Evolutionary conservation across 2,888 invertebrate species (phyloP).

Genomic region (Chaetogeoica ovagalla): DNA sequence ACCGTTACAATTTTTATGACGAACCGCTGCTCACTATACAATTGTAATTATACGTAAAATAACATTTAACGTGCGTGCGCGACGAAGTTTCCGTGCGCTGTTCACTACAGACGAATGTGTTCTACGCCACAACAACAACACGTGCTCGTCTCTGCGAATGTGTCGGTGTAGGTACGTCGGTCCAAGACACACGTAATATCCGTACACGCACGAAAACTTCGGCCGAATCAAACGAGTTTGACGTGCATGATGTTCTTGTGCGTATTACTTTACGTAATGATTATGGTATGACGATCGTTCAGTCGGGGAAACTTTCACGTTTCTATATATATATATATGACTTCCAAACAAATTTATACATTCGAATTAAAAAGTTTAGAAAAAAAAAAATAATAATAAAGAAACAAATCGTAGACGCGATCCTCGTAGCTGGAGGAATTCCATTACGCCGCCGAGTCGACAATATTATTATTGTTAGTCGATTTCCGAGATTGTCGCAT

Average conservation of each 20-base stretch:
- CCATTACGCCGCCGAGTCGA: no score
- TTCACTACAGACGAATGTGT: not conserved
- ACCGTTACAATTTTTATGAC: no score
- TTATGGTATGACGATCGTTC: not conserved
- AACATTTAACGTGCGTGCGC: constrained; percentile 14
- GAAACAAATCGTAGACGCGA: no score
- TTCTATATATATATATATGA: no score
- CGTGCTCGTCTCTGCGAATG: constrained; percentile 8
- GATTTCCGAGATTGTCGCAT: no score
- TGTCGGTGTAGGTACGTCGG: not conserved
- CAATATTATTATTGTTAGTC: no score
- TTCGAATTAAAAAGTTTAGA: no score
- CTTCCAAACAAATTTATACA: no score
- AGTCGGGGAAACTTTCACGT: not conserved
- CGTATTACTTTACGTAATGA: not conserved
- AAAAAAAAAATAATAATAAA: no score
- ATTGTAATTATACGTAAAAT: no score
- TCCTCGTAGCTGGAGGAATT: no score
- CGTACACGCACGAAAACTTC: constrained; percentile 38
- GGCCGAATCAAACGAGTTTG: constrained; percentile 27
- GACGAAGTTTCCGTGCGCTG: constrained; percentile 15
- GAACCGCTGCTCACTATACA: no score
- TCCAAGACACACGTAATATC: constrained; percentile 25
- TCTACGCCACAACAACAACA: not conserved
- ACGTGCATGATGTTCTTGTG: constrained; percentile 6